These are phyloP conservation scores for Diabrotica virgifera DNA, from an alignment of 1,140 invertebrate genomes.

Conservation along the genomic window DNA sequence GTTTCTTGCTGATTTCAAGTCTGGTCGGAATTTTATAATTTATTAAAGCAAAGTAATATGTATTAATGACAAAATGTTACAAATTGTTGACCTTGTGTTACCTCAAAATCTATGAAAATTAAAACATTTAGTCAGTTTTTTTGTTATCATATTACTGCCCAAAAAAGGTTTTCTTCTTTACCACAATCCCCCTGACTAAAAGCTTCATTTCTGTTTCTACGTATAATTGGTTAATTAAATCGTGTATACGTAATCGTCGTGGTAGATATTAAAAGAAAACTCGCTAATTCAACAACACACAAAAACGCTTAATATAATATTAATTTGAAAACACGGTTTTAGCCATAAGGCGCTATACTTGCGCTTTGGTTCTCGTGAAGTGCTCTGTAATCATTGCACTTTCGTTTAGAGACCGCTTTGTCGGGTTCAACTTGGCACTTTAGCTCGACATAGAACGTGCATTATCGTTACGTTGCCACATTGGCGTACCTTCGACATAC, in stretches of 20 bases:
- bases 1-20: too few relatives aligned
- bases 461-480: slow-evolving; percentile 5
- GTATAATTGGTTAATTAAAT: background rate
- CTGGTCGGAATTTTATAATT: too few relatives aligned
- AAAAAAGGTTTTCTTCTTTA: too few relatives aligned
- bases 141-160: too few relatives aligned
- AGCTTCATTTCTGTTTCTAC: background rate
- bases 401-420: slow-evolving; percentile 15
- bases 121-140: too few relatives aligned
- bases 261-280: background rate
- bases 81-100: too few relatives aligned
- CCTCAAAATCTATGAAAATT: too few relatives aligned
- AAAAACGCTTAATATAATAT: slow-evolving; percentile 13
- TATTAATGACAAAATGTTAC: too few relatives aligned
- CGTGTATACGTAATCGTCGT: background rate
- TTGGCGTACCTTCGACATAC: slow-evolving; percentile 1
- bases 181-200: too few relatives aligned
- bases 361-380: slow-evolving; percentile 5
- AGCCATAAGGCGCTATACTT: slow-evolving; percentile 7
- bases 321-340: slow-evolving; percentile 16
- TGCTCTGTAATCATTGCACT: slow-evolving; percentile 12
- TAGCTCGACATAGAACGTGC: slow-evolving; percentile 13
- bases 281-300: slow-evolving; percentile 4
- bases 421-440: slow-evolving; percentile 12
- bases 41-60: too few relatives aligned